Conservation (phyloP, 2,113 vertebrate genomes). For the Bos javanicus region DNA sequence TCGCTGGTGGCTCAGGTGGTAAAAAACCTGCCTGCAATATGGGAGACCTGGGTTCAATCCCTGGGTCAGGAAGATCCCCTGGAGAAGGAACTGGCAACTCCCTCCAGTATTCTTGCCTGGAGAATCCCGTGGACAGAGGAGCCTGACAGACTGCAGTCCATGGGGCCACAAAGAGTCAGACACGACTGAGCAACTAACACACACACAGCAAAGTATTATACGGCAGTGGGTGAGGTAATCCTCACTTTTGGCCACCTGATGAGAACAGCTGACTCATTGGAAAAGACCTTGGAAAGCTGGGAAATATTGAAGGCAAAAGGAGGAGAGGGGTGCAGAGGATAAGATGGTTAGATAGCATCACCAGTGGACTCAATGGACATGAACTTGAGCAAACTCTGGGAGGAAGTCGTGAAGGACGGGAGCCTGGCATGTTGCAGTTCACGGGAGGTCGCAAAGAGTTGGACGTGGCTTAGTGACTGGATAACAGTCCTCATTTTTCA, state of each 20-base stretch:
- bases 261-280: neutral
- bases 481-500: neutral
- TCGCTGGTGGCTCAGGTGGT: neutral
- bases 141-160: neutral
- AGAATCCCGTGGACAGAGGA: neutral
- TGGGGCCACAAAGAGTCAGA: neutral
- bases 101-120: neutral
- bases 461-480: neutral
- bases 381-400: neutral
- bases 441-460: neutral
- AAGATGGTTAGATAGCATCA: neutral
- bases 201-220: neutral
- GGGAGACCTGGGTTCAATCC: neutral
- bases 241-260: neutral
- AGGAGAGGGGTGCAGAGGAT: neutral
- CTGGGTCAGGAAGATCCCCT: neutral
- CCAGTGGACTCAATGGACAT: neutral
- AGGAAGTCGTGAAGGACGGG: neutral
- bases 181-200: fast-evolving
- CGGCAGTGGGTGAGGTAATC: neutral
- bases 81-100: neutral
- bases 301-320: neutral
- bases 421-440: neutral
- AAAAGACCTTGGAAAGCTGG: neutral
- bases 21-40: neutral